Evolutionary conservation across 2,113 vertebrate genomes (phyloP), one percentile per base, ranked within the genome.

Genomic region (Grammomys surdaster): DNA sequence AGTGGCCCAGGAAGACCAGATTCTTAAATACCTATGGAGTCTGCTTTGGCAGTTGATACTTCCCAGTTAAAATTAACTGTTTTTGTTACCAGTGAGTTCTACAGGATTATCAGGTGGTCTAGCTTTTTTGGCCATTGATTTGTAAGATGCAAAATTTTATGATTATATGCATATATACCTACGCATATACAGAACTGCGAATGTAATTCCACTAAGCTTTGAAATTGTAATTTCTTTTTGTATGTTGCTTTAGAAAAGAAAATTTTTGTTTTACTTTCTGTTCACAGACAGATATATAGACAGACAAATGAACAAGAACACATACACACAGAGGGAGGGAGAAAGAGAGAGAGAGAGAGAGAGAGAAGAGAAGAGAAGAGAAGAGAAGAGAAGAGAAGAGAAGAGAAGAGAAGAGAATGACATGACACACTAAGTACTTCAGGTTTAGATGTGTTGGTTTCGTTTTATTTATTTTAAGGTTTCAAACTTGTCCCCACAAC

Each of bases 171-270:
- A 90, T 51, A 95, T 1, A 22, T 7, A 60, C 58, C 10, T 3
- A n/a, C n/a, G n/a, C n/a, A n/a, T n/a, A n/a, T n/a, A n/a, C 69
- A 85, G 40, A 51, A 90, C 88, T 90, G 26, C n/a, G 33, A 90
- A 95, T 46, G 14, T 51, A 63, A 88, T 91, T 93, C 82, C 36
- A 69, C 31, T 54, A n/a, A 43, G 17, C 22, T 80, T 91, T 90
- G 36, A 90, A 81, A 88, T n/a, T 72, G 24, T 70, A 16, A 60
- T 93, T 91, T 95, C n/a, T 90, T 89, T 88, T 73, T 95, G 88
- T 82, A 90, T n/a, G 80, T 60, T 58, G 72, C 43, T 94, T 88
- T 84, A 80, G 46, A 88, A 54, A 81, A 82, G 70, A 67, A 88
- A 65, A 63, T 1, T 54, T 46, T 69, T 88, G 28, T 26, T 88